Percentiles rank a stretch among this genome's conserved stretches.
phyloP scores from a whole-genome alignment of 2,113 vertebrate genomes.

The Alces alces region DNA sequence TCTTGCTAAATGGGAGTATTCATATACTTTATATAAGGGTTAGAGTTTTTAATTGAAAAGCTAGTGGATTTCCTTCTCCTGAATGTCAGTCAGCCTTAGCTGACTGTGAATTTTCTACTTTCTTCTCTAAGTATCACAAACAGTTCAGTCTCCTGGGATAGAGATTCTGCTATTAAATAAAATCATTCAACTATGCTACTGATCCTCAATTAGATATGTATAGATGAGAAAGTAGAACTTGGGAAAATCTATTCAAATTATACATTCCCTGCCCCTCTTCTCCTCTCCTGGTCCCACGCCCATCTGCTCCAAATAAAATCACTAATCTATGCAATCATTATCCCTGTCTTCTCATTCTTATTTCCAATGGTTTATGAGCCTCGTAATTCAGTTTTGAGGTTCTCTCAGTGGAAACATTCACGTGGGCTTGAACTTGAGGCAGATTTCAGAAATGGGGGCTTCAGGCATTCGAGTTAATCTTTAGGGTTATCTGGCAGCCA shows the following conservation, averaged over 20 bases:
- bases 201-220: neutral
- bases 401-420: neutral
- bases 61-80: neutral
- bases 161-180: neutral
- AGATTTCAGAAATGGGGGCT: neutral
- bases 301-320: neutral
- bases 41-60: neutral
- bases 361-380: neutral
- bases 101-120: neutral
- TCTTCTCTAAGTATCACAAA: neutral
- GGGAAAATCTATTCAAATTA: neutral
- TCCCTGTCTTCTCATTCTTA: neutral
- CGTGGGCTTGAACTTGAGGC: neutral
- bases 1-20: slow-evolving; percentile 20
- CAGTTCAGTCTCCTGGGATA: neutral
- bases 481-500: neutral
- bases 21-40: neutral
- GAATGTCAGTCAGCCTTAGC: neutral
- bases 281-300: neutral
- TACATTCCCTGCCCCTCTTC: neutral
- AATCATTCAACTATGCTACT: neutral
- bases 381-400: neutral
- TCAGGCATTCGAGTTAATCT: neutral
- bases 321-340: neutral
- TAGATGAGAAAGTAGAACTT: neutral